Evolutionary conservation across 2,888 invertebrate species (phyloP).

Genomic region (Synergus umbraculus): DNA sequence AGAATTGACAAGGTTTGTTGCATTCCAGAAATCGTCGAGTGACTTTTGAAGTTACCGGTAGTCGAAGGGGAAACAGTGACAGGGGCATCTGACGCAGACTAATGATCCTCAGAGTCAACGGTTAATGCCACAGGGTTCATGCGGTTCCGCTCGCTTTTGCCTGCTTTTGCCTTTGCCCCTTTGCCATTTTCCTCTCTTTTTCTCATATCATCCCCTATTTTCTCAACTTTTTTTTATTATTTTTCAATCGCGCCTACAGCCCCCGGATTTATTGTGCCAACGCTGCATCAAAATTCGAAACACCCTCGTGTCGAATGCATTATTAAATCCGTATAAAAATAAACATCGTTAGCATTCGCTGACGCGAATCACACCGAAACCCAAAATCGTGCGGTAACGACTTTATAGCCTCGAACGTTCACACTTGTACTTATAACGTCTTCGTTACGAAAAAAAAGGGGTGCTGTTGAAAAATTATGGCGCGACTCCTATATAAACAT

Average conservation of each 20-base stretch:
- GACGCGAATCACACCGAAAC: slow-evolving; percentile 33
- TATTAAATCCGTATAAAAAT: slow-evolving; percentile 65
- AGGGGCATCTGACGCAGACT: slow-evolving; percentile 69
- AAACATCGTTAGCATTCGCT: slow-evolving; percentile 60
- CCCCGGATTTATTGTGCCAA: slow-evolving; percentile 34
- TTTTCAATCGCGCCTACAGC: slow-evolving; percentile 4
- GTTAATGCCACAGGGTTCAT: slow-evolving; percentile 62
- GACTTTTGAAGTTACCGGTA: slow-evolving; percentile 56
- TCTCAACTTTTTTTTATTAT: slow-evolving; percentile 15
- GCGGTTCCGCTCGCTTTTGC: slow-evolving; percentile 50
- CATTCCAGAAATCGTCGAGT: slow-evolving; percentile 50
- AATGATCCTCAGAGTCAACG: slow-evolving; percentile 68
- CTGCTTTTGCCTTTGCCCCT: slow-evolving; percentile 43
- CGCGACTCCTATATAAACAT: background rate
- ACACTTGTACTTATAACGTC: slow-evolving; percentile 36
- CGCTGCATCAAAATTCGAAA: slow-evolving; percentile 58
- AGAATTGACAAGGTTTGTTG: slow-evolving; percentile 21
- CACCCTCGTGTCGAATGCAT: slow-evolving; percentile 62
- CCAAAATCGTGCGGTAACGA: slow-evolving; percentile 40
- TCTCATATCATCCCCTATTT: slow-evolving; percentile 46
- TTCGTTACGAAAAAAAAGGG: slow-evolving; percentile 25
- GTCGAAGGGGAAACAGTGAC: slow-evolving; percentile 61
- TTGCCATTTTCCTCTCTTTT: slow-evolving; percentile 44
- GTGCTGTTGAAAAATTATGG: slow-evolving; percentile 22
- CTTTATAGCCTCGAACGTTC: slow-evolving; percentile 31